Evolutionary conservation across 2,888 invertebrate species (phyloP).

Genomic region (Apodemia duryi): DNA sequence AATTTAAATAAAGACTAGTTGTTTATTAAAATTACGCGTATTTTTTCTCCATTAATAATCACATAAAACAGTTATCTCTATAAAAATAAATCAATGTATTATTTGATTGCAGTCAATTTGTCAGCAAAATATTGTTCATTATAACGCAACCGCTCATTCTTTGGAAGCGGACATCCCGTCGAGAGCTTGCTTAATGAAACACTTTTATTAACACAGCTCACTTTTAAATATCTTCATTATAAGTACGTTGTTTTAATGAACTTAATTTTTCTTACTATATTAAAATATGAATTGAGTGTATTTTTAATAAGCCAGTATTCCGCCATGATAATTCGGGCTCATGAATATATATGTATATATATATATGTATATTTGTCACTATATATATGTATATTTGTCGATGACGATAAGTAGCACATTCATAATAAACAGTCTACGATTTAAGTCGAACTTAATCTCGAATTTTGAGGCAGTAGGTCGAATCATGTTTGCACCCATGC

Average conservation of each 20-base stretch:
- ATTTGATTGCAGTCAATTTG: slow-evolving; percentile 47
- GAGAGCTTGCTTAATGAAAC: slow-evolving; percentile 36
- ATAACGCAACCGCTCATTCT: slow-evolving; percentile 38
- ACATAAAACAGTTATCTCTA: slow-evolving; percentile 29
- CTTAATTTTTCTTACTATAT: slow-evolving; percentile 10
- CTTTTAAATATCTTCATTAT: slow-evolving; percentile 13
- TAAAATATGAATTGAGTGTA: neutral
- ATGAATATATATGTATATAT: too few relatives aligned
- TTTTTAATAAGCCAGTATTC: neutral
- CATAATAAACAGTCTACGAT: too few relatives aligned
- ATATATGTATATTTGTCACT: too few relatives aligned
- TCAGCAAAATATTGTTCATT: slow-evolving; percentile 47
- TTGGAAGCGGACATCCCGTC: slow-evolving; percentile 46
- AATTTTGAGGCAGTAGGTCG: too few relatives aligned
- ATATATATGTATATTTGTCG: too few relatives aligned
- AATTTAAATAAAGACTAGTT: neutral
- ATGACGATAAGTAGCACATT: too few relatives aligned
- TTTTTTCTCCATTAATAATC: neutral
- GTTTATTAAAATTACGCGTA: neutral
- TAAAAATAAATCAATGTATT: slow-evolving; percentile 26
- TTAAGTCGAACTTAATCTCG: too few relatives aligned
- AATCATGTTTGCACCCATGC: too few relatives aligned
- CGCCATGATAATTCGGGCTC: neutral
- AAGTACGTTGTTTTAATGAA: slow-evolving; percentile 8
- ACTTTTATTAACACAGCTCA: slow-evolving; percentile 27